Evolutionary conservation across 2,888 invertebrate genomes (phyloP), one percentile per base, ranked within the genome.

Genomic region (Caenorhabditis sulstoni): DNA sequence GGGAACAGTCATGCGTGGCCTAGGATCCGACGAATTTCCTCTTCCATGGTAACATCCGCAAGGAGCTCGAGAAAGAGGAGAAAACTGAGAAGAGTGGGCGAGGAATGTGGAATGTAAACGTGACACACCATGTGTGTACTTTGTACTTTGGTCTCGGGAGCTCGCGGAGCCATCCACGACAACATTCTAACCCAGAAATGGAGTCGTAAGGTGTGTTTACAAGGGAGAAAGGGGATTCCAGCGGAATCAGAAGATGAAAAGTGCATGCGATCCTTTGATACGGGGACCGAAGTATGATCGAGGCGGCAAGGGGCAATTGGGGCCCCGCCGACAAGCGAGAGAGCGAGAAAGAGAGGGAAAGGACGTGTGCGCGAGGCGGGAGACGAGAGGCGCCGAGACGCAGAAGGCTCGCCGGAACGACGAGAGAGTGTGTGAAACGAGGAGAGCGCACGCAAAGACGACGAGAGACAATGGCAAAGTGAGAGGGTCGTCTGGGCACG

Each of bases 251-350:
- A 23, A 67, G 71, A 62, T 64, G 49, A 57, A 64, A 71, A 71
- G 71, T 64, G 57, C 71, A 57, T 61, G 52, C 55, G 75, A 66
- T 74, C 53, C 74, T 59, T 74, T 66, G 74, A 75, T 66, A 75
- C 62, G 67, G 61, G 49, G 62, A 75, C 39, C 62, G 67, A 75
- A 61, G 62, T 57, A 71, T 71, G 71, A 71, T 71, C 64, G 61
- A 47, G 39, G 37, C 29, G 29, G 29, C 29, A 29, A 49, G 23
- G 49, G 47, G 35, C 45, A 53, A 49, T 39, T 61, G 68, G 44
- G 29, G 29, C n/a, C n/a, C n/a, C n/a, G 29, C 29, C 29, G 29
- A 29, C 3, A 29, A 45, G 57, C 3, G 57, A 35, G 68, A 16
- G 59, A 23, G 49, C 44, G 58, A 61, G 52, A 57, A 57, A 35